phyloP scores from a whole-genome alignment of 2,888 invertebrate genomes.

The Hemithea aestivaria region DNA sequence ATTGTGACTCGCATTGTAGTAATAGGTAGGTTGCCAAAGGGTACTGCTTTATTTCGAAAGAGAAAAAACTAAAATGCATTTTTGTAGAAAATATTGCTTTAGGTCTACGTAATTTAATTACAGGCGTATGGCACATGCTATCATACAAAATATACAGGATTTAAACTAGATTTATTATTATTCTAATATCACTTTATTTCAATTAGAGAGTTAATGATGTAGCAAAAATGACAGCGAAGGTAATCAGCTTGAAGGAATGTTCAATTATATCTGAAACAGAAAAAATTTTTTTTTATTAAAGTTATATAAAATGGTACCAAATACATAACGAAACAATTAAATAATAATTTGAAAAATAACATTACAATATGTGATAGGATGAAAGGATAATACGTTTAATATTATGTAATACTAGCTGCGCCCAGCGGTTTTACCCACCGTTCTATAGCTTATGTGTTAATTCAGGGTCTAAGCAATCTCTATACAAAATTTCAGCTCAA shows the following conservation, averaged over 20 bases:
- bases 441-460: too few relatives aligned
- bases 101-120: conserved; percentile 70
- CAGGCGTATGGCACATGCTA: conserved; percentile 74
- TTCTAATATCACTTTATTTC: conserved; percentile 76
- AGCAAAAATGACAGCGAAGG: conserved; percentile 49
- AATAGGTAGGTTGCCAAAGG: background rate
- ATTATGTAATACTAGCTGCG: too few relatives aligned
- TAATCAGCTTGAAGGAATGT: conserved; percentile 50
- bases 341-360: too few relatives aligned
- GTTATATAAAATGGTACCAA: too few relatives aligned
- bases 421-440: too few relatives aligned
- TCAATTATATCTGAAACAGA: conserved; percentile 51
- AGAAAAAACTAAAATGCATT: conserved; percentile 53
- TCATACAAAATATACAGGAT: conserved; percentile 77
- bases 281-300: conserved; percentile 12
- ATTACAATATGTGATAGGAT: too few relatives aligned
- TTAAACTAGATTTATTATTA: conserved; percentile 59
- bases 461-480: too few relatives aligned
- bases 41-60: conserved; percentile 62
- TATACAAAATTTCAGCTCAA: too few relatives aligned
- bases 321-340: too few relatives aligned
- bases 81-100: conserved; percentile 70
- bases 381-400: too few relatives aligned
- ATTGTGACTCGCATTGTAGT: conserved; percentile 56
- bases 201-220: conserved; percentile 66